Conservation (phyloP, 2,888 invertebrate genomes). For the Syrphus vitripennis region DNA sequence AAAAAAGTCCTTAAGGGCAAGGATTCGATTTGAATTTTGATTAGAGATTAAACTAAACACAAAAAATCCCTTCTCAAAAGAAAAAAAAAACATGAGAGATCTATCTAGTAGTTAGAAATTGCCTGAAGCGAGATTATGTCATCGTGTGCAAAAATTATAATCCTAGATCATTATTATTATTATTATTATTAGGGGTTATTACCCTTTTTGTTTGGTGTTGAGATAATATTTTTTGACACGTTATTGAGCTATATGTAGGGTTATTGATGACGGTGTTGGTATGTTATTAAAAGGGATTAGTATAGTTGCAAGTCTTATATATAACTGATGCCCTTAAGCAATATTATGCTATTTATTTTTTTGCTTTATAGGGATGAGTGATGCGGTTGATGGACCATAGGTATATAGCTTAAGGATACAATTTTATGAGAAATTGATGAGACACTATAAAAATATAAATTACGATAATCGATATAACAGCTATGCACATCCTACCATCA, state of each 20-base stretch:
- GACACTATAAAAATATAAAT: constrained; percentile 36
- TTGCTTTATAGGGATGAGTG: background rate
- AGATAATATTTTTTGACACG: constrained; percentile 66
- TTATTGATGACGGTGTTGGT: constrained; percentile 46
- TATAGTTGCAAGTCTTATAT: background rate
- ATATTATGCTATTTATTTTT: constrained; percentile 17
- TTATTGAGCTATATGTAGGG: background rate
- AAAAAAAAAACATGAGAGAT: background rate
- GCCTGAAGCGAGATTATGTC: constrained; percentile 43
- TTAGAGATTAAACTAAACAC: constrained; percentile 60
- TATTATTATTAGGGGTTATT: constrained; percentile 70
- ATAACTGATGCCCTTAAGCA: background rate
- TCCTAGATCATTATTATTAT: constrained; percentile 52
- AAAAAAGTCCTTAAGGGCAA: constrained; percentile 26
- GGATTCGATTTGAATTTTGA: constrained; percentile 63
- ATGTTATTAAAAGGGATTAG: constrained; percentile 53
- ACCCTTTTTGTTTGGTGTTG: constrained; percentile 52
- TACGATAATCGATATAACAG: constrained; percentile 20
- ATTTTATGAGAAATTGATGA: constrained; percentile 54
- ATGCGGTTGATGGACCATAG: background rate
- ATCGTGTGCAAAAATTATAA: constrained; percentile 59
- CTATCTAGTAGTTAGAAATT: background rate
- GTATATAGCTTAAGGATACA: constrained; percentile 25
- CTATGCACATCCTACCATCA: background rate
- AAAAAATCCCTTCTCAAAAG: background rate